Evolutionary conservation across 2,888 invertebrate species (phyloP).

Genomic region (Anodontia alba): DNA sequence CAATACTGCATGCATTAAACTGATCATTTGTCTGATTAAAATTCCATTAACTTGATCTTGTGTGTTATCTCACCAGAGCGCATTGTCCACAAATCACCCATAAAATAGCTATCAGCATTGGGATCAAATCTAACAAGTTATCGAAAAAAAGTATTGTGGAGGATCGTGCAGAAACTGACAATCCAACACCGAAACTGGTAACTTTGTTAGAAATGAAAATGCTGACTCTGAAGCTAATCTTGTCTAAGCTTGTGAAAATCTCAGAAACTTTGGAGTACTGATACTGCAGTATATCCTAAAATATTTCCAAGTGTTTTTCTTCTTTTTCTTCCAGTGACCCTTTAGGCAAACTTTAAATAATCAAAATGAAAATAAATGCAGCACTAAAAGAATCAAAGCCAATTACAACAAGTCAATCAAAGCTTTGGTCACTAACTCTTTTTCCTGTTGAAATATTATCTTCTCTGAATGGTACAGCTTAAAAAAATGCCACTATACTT

Average conservation of each 20-base stretch:
- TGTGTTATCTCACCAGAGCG: slow-evolving; percentile 18
- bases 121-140: slow-evolving; percentile 43
- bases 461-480: too few relatives aligned
- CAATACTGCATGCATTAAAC: slow-evolving; percentile 6
- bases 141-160: slow-evolving; percentile 34
- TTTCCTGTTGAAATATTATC: too few relatives aligned
- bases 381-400: too few relatives aligned
- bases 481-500: too few relatives aligned
- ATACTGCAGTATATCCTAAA: too few relatives aligned
- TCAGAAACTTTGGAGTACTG: too few relatives aligned
- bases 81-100: slow-evolving; percentile 23
- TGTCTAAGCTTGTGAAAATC: neutral
- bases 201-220: slow-evolving; percentile 14
- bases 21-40: slow-evolving; percentile 26
- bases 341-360: too few relatives aligned
- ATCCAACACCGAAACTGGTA: neutral
- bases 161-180: neutral
- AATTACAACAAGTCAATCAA: too few relatives aligned
- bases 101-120: slow-evolving; percentile 29
- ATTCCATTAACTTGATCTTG: slow-evolving; percentile 32
- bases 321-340: too few relatives aligned
- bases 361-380: too few relatives aligned
- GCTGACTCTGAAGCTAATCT: neutral
- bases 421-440: too few relatives aligned
- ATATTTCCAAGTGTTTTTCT: too few relatives aligned